Evolutionary conservation across 2,888 invertebrate genomes (phyloP).

Genomic region (Latrodectus hesperus): DNA sequence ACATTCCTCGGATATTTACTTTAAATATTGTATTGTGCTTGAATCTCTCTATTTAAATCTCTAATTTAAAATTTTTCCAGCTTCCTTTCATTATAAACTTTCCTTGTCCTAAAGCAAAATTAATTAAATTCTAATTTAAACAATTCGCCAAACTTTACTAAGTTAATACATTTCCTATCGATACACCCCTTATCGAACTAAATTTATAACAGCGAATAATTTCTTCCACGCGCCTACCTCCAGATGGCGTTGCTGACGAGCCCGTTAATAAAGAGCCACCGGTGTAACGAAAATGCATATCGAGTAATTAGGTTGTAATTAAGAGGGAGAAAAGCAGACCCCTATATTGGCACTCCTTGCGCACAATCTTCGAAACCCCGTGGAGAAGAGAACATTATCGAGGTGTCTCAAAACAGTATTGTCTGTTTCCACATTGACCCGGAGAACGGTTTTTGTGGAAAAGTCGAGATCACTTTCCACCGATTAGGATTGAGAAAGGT

Average conservation of each 20-base stretch:
- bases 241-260: constrained; percentile 36
- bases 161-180: too few species aligned
- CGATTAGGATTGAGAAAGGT: constrained; percentile 54
- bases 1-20: too few species aligned
- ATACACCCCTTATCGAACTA: too few species aligned
- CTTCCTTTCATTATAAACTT: too few species aligned
- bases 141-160: too few species aligned
- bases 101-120: too few species aligned
- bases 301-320: constrained; percentile 64
- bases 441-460: constrained; percentile 42
- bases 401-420: constrained; percentile 48
- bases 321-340: constrained; percentile 50
- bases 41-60: too few species aligned
- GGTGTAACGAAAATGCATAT: constrained; percentile 57
- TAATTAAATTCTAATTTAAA: too few species aligned
- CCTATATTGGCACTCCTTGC: constrained; percentile 48
- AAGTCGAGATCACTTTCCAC: constrained; percentile 55
- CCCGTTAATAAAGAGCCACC: constrained; percentile 52
- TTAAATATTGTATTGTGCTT: too few species aligned
- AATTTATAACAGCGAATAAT: too few species aligned
- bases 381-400: constrained; percentile 19
- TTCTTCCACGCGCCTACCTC: neutral
- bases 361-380: constrained; percentile 55
- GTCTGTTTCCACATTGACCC: constrained; percentile 39
- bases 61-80: too few species aligned